Percentiles rank a stretch among this genome's conserved stretches.
Evolutionary conservation across 2,113 vertebrate species (phyloP).

Genomic region (Centropristis striata): DNA sequence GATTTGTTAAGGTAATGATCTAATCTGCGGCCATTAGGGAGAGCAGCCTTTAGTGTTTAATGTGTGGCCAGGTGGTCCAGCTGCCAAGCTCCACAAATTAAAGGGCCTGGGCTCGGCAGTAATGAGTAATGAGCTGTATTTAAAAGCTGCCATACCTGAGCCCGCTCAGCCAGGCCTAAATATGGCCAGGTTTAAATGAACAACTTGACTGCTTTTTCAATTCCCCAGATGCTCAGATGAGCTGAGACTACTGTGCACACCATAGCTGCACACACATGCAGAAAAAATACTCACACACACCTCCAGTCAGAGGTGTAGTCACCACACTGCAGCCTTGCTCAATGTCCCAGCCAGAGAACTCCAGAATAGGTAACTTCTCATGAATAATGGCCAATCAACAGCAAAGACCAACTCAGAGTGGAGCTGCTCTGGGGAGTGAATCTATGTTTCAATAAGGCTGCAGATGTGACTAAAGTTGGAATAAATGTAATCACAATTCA

Average conservation of each 20-base stretch:
- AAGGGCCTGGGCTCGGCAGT: slow-evolving; percentile 67
- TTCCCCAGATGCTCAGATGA: slow-evolving; percentile 62
- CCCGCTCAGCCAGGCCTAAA: slow-evolving; percentile 67
- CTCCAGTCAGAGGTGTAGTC: not conserved
- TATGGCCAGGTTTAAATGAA: slow-evolving; percentile 73
- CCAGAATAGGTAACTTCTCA: too few relatives aligned
- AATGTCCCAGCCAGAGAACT: too few relatives aligned
- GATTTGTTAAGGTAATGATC: slow-evolving; percentile 83
- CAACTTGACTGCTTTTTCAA: slow-evolving; percentile 72
- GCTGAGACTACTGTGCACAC: not conserved
- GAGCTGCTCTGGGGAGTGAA: too few relatives aligned
- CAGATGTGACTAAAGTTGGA: too few relatives aligned
- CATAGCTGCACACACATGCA: not conserved
- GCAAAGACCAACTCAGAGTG: too few relatives aligned
- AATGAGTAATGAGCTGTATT: slow-evolving; percentile 82
- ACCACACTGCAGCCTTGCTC: too few relatives aligned
- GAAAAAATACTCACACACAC: not conserved
- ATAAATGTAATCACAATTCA: too few relatives aligned
- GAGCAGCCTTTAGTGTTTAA: slow-evolving; percentile 82
- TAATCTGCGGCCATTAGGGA: slow-evolving; percentile 80
- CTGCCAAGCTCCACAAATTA: slow-evolving; percentile 78
- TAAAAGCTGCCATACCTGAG: slow-evolving; percentile 79
- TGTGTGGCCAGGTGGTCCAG: slow-evolving; percentile 84
- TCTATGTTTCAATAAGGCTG: too few relatives aligned
- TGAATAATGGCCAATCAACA: too few relatives aligned